A percentile compares a stretch with the other conserved stretches of the same genome.
Evolutionary conservation across 2,797 vertebrate genomes (phyloP).

Genomic region (Rhabdophis nuchalis): DNA sequence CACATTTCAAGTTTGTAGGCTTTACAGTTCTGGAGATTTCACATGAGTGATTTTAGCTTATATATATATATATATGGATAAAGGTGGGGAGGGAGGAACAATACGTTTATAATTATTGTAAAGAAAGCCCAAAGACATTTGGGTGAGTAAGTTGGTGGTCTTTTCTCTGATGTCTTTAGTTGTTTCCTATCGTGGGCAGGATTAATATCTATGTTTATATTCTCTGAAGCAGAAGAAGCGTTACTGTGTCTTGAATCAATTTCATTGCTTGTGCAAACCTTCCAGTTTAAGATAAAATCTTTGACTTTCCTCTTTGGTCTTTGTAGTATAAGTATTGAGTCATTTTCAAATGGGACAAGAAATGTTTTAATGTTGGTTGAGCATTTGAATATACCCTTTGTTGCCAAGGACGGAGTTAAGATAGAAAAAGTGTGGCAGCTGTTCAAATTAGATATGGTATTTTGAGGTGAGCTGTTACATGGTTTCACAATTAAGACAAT

Average conservation of each 20-base stretch:
- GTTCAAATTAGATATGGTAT: not conserved
- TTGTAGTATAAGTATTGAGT: not conserved
- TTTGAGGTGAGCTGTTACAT: not conserved
- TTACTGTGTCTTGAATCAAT: not conserved
- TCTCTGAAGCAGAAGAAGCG: not conserved
- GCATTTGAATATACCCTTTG: not conserved
- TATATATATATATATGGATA: not conserved
- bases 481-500: not conserved
- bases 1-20: no score
- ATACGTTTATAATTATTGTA: not conserved
- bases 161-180: not conserved
- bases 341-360: not conserved
- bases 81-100: not conserved
- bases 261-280: not conserved
- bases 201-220: not conserved
- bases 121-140: not conserved
- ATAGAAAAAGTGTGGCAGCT: not conserved
- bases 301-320: not conserved
- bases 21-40: no score
- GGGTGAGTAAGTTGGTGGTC: not conserved
- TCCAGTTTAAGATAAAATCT: not conserved
- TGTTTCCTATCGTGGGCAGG: not conserved
- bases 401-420: not conserved
- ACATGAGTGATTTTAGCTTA: no score
- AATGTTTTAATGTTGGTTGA: not conserved